phyloP scores from a whole-genome alignment of 1,140 invertebrate genomes.

The Monomorium pharaonis region DNA sequence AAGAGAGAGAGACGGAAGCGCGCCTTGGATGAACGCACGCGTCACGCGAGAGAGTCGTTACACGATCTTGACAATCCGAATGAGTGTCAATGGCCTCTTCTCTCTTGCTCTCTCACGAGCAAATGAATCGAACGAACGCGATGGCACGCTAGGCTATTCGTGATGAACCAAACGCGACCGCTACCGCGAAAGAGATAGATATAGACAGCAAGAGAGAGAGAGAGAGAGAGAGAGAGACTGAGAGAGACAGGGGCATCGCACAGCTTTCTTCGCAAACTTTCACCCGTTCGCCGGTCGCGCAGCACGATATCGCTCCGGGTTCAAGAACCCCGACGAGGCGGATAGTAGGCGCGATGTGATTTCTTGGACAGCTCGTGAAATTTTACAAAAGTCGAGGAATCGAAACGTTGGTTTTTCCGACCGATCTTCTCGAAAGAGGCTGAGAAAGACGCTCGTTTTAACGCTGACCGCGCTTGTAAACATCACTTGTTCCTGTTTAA shows the following conservation, averaged over 20 bases:
- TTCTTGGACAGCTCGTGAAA: constrained; percentile 21
- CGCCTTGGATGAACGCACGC: not conserved
- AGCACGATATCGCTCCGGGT: constrained; percentile 64
- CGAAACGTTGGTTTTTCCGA: not conserved
- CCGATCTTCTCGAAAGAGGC: not conserved
- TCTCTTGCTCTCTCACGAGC: constrained; percentile 58
- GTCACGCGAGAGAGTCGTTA: constrained; percentile 51
- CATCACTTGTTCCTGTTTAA: too few relatives aligned
- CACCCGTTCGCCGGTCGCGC: constrained; percentile 66
- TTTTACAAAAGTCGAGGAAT: not conserved
- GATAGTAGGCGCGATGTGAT: constrained; percentile 41
- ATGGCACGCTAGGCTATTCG: constrained; percentile 47
- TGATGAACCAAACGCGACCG: constrained; percentile 46
- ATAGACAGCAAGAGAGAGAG: not conserved
- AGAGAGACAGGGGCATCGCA: not conserved
- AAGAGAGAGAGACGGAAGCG: not conserved
- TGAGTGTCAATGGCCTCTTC: constrained; percentile 75
- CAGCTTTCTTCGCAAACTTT: constrained; percentile 82
- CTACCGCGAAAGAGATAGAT: not conserved
- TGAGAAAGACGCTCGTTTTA: too few relatives aligned
- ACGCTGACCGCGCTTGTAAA: too few relatives aligned
- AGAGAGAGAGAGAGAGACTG: constrained; percentile 6
- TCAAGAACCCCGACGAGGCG: constrained; percentile 71
- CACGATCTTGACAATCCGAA: constrained; percentile 71
- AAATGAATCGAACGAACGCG: constrained; percentile 45